Conservation (phyloP, 53 echinoderm and acorn worm genomes). For the Zoroaster sp. region DNA sequence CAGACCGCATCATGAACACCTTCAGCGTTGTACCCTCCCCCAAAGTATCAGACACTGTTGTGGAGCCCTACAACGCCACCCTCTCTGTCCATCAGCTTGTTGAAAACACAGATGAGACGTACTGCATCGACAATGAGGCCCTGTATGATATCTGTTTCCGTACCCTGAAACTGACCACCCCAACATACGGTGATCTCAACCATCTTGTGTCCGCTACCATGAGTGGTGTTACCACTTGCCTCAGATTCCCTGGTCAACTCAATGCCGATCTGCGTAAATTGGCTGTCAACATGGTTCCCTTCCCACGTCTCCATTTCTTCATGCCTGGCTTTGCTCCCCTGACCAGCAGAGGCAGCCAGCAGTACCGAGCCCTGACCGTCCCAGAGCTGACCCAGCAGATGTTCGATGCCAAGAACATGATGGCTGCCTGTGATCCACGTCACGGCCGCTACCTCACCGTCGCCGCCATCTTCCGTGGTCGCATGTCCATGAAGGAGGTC, state of each 20-base stretch:
- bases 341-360: conserved; percentile 90
- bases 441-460: conserved; percentile 88
- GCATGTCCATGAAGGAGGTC: conserved; percentile 93
- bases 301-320: conserved; percentile 94
- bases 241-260: conserved; percentile 88
- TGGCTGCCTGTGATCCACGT: conserved; percentile 88
- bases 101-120: conserved; percentile 77
- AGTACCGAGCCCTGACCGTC: conserved; percentile 78
- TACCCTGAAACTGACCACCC: conserved; percentile 70
- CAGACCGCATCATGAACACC: too few relatives aligned
- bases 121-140: conserved; percentile 77
- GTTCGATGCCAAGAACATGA: conserved; percentile 93
- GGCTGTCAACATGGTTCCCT: conserved; percentile 90
- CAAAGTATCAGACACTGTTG: conserved; percentile 80
- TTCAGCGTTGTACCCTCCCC: conserved; percentile 82
- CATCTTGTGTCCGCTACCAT: conserved; percentile 71
- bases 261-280: conserved; percentile 85
- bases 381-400: conserved; percentile 86
- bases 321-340: conserved; percentile 88
- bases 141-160: conserved; percentile 80
- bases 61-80: conserved; percentile 83
- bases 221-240: conserved; percentile 66
- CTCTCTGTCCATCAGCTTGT: conserved; percentile 78
- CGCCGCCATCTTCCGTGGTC: conserved; percentile 87
- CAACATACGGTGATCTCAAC: conserved; percentile 67